Percentiles rank a stretch among this genome's conserved stretches.
Evolutionary conservation across 2,888 invertebrate genomes (phyloP).

Genomic region (Agrotis exclamationis): DNA sequence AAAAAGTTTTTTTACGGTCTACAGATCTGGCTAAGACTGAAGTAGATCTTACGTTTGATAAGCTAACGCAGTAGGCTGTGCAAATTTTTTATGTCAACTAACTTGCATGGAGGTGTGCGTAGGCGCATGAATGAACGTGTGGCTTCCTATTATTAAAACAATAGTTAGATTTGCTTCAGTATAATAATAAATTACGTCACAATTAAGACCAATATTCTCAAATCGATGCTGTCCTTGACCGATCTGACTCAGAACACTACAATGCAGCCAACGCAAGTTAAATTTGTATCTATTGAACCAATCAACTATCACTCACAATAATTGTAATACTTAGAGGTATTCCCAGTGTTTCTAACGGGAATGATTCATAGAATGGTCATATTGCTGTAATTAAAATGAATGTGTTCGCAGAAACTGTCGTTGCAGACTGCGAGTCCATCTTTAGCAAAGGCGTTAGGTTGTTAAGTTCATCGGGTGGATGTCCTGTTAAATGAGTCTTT

Average conservation of each 20-base stretch:
- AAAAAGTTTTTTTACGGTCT: too few species aligned
- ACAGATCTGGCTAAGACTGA: too few species aligned
- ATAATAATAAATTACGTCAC: background rate
- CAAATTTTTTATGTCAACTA: too few species aligned
- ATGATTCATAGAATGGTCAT: slow-evolving; percentile 19
- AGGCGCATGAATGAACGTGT: too few species aligned
- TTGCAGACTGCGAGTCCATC: background rate
- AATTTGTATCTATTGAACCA: slow-evolving; percentile 31
- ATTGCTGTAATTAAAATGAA: background rate
- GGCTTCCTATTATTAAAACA: background rate
- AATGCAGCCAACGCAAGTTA: slow-evolving; percentile 11
- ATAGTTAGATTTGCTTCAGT: background rate
- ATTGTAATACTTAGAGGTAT: slow-evolving; percentile 25
- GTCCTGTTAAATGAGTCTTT: background rate
- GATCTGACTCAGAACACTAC: slow-evolving; percentile 33
- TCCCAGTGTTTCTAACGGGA: slow-evolving; percentile 14
- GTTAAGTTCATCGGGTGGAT: background rate
- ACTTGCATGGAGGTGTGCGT: too few species aligned
- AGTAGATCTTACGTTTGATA: too few species aligned
- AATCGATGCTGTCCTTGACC: slow-evolving; percentile 19
- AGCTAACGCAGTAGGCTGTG: too few species aligned
- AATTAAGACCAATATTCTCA: background rate
- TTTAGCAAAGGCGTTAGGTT: background rate
- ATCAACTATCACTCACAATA: slow-evolving; percentile 21
- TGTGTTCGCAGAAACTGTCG: background rate